Evolutionary conservation across 1,140 invertebrate species (phyloP).

Genomic region (Panagrolaimus sp.): DNA sequence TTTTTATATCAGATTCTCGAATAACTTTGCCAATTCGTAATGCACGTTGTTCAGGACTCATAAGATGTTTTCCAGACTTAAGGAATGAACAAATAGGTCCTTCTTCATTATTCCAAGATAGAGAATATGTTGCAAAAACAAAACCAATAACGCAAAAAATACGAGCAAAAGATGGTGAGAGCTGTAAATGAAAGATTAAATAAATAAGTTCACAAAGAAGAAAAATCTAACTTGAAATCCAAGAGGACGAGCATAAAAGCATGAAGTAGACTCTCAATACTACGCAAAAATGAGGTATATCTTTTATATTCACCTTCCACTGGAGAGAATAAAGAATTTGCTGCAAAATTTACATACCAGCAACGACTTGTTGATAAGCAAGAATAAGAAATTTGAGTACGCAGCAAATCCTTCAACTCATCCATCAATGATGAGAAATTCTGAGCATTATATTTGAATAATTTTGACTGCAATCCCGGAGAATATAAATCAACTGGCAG

Average conservation of each 20-base stretch:
- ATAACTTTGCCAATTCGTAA: constrained; percentile 78
- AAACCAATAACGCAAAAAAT: constrained; percentile 59
- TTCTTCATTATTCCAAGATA: constrained; percentile 59
- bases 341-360: constrained; percentile 71
- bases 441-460: constrained; percentile 76
- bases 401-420: constrained; percentile 61
- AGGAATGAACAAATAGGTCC: constrained; percentile 54
- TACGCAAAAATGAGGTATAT: constrained; percentile 70
- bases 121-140: constrained; percentile 57
- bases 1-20: constrained; percentile 80
- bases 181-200: constrained; percentile 43
- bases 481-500: constrained; percentile 49
- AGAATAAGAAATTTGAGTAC: constrained; percentile 61
- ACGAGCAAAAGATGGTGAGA: constrained; percentile 53
- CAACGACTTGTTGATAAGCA: constrained; percentile 63
- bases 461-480: constrained; percentile 64
- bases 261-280: constrained; percentile 79
- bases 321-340: constrained; percentile 69
- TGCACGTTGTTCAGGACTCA: constrained; percentile 81
- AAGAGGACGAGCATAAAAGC: constrained; percentile 84
- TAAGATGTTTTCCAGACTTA: constrained; percentile 67
- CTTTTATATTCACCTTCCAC: constrained; percentile 67
- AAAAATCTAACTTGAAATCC: constrained; percentile 76
- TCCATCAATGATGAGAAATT: constrained; percentile 63
- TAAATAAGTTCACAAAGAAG: constrained; percentile 12